Evolutionary conservation across 2,888 invertebrate species (phyloP).

Genomic region (Dynastes grantii): DNA sequence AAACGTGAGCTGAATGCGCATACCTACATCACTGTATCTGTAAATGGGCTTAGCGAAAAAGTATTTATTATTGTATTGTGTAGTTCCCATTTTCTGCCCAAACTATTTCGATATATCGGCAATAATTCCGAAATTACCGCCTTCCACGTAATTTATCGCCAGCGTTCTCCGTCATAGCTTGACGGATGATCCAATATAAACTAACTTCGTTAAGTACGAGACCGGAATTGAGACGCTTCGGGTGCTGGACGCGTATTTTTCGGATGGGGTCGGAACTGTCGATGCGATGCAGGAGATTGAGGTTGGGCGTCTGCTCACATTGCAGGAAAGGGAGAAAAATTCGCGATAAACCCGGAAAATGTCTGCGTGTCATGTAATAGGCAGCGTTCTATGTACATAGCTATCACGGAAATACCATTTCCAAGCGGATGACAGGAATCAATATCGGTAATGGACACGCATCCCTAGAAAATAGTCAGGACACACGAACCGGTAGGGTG

Average conservation of each 20-base stretch:
- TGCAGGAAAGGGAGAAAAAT: constrained; percentile 2
- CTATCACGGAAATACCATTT: constrained; percentile 42
- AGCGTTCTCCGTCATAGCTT: constrained; percentile 38
- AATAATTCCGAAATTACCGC: constrained; percentile 45
- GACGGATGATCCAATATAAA: constrained; percentile 48
- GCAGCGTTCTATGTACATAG: constrained; percentile 30
- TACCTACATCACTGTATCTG: no score
- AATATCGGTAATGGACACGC: constrained; percentile 49
- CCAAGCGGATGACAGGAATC: constrained; percentile 47
- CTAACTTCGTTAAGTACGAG: constrained; percentile 46
- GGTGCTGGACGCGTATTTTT: constrained; percentile 25
- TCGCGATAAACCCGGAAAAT: constrained; percentile 40
- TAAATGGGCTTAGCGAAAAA: no score
- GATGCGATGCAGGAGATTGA: constrained; percentile 1
- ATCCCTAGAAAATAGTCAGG: constrained; percentile 23
- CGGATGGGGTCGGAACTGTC: neutral
- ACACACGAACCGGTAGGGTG: constrained; percentile 23
- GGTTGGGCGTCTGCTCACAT: neutral
- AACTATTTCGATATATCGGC: constrained; percentile 29
- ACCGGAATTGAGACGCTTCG: constrained; percentile 43
- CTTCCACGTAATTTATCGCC: constrained; percentile 38
- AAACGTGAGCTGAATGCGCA: no score
- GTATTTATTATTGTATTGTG: neutral
- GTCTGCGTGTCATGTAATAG: constrained; percentile 44
- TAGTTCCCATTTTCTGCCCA: neutral